A percentile compares a stretch with the other conserved stretches of the same genome.
Conservation (phyloP, 2,797 vertebrate genomes). For the Neosalanx taihuensis region DNA sequence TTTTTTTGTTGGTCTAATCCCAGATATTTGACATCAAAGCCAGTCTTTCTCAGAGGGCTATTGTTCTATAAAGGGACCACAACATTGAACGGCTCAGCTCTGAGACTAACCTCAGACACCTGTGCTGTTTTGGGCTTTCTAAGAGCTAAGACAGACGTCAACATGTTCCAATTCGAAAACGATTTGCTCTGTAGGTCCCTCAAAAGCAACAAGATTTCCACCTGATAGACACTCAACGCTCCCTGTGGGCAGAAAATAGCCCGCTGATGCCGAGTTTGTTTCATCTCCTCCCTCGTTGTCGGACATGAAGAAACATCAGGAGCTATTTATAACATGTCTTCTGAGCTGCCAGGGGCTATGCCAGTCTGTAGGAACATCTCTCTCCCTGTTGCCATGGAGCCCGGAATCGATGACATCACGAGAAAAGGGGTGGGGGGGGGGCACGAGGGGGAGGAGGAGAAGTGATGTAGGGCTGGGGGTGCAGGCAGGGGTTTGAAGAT, state of each 20-base stretch:
- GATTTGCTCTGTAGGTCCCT: conserved; percentile 20
- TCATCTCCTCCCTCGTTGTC: conserved; percentile 2
- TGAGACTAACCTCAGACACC: neutral
- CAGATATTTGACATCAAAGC: conserved; percentile 38
- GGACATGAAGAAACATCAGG: conserved; percentile 58
- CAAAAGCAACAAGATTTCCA: conserved; percentile 28
- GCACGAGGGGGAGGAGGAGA: conserved; percentile 5
- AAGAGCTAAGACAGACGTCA: neutral
- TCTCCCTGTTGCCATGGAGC: conserved; percentile 75
- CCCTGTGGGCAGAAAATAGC: conserved; percentile 21
- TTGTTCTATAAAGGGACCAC: conserved; percentile 40
- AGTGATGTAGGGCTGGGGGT: conserved; percentile 11
- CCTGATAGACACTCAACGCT: conserved; percentile 41
- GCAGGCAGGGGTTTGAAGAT: conserved; percentile 33
- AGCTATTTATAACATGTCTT: conserved; percentile 71
- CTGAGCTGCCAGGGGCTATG: conserved; percentile 30
- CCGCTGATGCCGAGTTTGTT: neutral
- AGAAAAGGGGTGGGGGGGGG: conserved; percentile 21
- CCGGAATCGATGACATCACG: conserved; percentile 71
- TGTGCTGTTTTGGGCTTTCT: conserved; percentile 12
- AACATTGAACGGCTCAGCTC: neutral
- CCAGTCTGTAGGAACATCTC: conserved; percentile 58
- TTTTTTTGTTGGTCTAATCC: conserved; percentile 45
- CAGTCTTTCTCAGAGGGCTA: conserved; percentile 42
- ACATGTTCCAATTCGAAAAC: neutral